A percentile compares a stretch with the other conserved stretches of the same genome.
These are phyloP conservation scores for Manduca sexta DNA, from an alignment of 1,140 invertebrate genomes.

Conservation along the genomic window DNA sequence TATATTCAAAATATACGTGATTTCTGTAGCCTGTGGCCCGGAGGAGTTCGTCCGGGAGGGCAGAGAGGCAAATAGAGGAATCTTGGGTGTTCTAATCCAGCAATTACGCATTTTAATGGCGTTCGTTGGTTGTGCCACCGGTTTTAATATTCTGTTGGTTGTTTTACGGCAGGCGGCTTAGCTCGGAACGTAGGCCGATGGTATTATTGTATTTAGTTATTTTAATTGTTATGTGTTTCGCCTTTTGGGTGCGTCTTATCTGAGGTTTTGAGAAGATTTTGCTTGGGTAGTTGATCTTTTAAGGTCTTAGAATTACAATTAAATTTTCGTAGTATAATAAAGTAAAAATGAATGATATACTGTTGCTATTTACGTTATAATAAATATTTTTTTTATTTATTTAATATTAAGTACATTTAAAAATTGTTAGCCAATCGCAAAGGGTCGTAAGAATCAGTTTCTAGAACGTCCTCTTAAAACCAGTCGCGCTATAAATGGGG, in stretches of 20 bases:
- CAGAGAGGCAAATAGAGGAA: conserved; percentile 54
- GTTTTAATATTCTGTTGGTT: conserved; percentile 69
- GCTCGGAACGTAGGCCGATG: conserved; percentile 27
- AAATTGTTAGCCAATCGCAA: no score
- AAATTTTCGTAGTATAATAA: no score
- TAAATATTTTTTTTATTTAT: no score
- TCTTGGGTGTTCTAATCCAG: conserved; percentile 68
- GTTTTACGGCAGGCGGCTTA: conserved; percentile 57
- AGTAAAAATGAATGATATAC: no score
- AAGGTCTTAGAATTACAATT: no score
- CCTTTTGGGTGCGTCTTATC: background rate
- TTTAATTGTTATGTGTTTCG: conserved; percentile 30
- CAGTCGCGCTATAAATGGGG: no score
- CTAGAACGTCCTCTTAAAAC: no score
- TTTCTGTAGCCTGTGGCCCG: conserved; percentile 21
- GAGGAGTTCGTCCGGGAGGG: conserved; percentile 30
- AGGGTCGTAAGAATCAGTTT: no score
- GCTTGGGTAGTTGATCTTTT: background rate
- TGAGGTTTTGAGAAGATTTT: background rate
- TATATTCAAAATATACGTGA: background rate
- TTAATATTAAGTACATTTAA: no score
- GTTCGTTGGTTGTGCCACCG: conserved; percentile 41
- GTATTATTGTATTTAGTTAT: conserved; percentile 58
- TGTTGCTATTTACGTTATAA: no score
- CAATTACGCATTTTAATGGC: conserved; percentile 72